phyloP scores from a whole-genome alignment of 2,888 invertebrate species.

The Phoronis australis region DNA sequence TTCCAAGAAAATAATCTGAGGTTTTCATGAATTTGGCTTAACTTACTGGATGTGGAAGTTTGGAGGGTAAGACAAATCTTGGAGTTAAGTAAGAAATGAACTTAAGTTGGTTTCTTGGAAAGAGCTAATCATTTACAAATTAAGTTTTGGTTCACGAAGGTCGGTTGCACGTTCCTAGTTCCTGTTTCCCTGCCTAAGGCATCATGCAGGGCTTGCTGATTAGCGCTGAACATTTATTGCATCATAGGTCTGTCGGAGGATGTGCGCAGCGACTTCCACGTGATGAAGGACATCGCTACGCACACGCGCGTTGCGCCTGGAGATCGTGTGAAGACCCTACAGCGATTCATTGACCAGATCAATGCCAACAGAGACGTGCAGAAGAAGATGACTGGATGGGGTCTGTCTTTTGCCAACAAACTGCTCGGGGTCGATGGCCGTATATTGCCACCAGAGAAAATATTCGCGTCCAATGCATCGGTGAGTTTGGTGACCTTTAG shows the following conservation, averaged over 20 bases:
- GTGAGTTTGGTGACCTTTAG: too few species aligned
- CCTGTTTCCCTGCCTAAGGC: too few species aligned
- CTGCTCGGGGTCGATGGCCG: constrained; percentile 66
- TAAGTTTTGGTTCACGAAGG: too few species aligned
- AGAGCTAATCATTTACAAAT: too few species aligned
- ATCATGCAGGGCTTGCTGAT: too few species aligned
- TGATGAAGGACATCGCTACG: constrained; percentile 66
- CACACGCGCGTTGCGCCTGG: constrained; percentile 71
- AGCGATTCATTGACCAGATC: constrained; percentile 61
- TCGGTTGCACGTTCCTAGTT: too few species aligned
- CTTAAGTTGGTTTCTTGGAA: too few species aligned
- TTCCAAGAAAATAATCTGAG: too few species aligned
- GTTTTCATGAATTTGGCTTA: too few species aligned
- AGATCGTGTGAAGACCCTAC: constrained; percentile 57
- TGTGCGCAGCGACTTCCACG: constrained; percentile 57
- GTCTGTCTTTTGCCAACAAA: constrained; percentile 63
- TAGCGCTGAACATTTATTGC: neutral
- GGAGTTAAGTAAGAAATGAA: too few species aligned
- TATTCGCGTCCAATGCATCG: constrained; percentile 51
- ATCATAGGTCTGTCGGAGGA: constrained; percentile 37
- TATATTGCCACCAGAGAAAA: constrained; percentile 62
- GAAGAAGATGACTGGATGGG: constrained; percentile 62
- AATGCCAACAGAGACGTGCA: constrained; percentile 30
- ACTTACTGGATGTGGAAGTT: too few species aligned
- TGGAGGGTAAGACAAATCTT: too few species aligned